Percentiles rank a stretch among this genome's conserved stretches.
Evolutionary conservation across 2,888 invertebrate genomes (phyloP).

Genomic region (Eulithis testata): DNA sequence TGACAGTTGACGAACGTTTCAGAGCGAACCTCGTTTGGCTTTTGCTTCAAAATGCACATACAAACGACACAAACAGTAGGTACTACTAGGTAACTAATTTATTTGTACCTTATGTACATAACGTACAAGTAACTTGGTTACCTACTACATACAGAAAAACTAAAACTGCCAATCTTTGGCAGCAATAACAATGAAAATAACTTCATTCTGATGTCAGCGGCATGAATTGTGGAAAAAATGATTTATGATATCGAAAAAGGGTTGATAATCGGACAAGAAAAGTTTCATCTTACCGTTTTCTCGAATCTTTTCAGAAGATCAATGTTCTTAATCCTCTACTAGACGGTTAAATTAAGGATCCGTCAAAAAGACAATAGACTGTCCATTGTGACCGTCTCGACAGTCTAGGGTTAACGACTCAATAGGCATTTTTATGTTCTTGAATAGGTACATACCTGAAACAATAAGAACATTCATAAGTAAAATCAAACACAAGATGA

Average conservation of each 20-base stretch:
- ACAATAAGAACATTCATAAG: conserved; percentile 21
- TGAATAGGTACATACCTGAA: conserved; percentile 11
- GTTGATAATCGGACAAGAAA: not conserved
- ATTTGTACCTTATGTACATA: too few relatives aligned
- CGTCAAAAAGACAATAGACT: not conserved
- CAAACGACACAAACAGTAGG: too few relatives aligned
- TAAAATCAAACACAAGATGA: not conserved
- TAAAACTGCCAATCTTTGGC: not conserved
- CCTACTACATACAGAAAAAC: too few relatives aligned
- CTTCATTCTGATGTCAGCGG: conserved; percentile 1
- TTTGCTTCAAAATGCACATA: not conserved
- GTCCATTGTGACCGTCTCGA: not conserved
- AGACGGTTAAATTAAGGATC: not conserved
- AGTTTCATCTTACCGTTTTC: not conserved
- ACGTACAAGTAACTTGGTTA: too few relatives aligned
- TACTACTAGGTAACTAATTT: too few relatives aligned
- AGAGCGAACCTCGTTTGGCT: not conserved
- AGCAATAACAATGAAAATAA: not conserved
- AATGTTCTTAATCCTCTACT: too few relatives aligned
- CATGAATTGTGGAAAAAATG: not conserved
- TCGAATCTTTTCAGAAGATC: not conserved
- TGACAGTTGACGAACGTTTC: not conserved
- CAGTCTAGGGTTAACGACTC: not conserved
- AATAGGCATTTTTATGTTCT: not conserved
- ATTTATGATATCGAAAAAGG: not conserved